Evolutionary conservation across 2,113 vertebrate species (phyloP).

Genomic region (Centropus unirufus): DNA sequence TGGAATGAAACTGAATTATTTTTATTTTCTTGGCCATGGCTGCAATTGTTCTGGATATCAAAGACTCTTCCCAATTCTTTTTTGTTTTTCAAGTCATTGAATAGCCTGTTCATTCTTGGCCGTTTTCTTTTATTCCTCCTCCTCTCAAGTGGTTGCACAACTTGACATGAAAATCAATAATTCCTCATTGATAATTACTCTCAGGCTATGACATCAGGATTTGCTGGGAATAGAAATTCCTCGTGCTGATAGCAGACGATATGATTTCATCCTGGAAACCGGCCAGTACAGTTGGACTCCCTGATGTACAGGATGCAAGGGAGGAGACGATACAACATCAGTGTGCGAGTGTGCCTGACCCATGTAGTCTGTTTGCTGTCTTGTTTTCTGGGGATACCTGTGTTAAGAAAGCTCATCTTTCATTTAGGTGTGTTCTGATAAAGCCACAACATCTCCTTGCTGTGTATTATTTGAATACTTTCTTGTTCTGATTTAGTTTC

Average conservation of each 20-base stretch:
- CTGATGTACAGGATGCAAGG: neutral
- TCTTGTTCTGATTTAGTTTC: neutral
- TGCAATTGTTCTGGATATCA: neutral
- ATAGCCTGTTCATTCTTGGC: neutral
- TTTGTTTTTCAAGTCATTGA: neutral
- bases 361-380: neutral
- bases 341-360: neutral
- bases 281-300: slow-evolving; percentile 16
- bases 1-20: neutral
- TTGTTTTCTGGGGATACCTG: neutral
- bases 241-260: slow-evolving; percentile 25
- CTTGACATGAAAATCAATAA: slow-evolving; percentile 30
- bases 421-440: neutral
- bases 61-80: neutral
- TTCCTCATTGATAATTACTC: slow-evolving; percentile 50
- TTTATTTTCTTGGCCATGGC: neutral
- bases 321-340: neutral
- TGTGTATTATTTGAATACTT: neutral
- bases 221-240: slow-evolving; percentile 39
- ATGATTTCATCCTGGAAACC: slow-evolving; percentile 50
- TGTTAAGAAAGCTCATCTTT: neutral
- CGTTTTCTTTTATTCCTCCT: neutral
- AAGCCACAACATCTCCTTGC: neutral
- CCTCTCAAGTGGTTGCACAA: neutral
- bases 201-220: slow-evolving; percentile 28